A percentile compares a stretch with the other conserved stretches of the same genome.
Evolutionary conservation across 1,140 invertebrate species (phyloP).

Genomic region (Procambarus clarkii): DNA sequence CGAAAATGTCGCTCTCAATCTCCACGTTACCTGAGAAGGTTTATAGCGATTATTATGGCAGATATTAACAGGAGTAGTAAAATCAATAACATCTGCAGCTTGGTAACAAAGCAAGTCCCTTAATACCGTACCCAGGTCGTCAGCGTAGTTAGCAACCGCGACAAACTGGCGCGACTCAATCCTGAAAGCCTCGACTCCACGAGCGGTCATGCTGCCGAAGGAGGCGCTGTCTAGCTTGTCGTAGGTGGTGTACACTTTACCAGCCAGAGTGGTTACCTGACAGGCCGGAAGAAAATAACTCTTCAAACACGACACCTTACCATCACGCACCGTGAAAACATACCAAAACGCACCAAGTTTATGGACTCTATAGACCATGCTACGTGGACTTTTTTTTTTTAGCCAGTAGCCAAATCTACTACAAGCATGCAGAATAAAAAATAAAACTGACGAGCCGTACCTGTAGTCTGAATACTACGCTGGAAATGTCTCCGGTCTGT

Average conservation of each 20-base stretch:
- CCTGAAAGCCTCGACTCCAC: slow-evolving; percentile 1
- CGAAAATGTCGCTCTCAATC: slow-evolving; percentile 30
- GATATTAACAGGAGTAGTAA: no score
- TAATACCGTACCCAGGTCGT: slow-evolving; percentile 8
- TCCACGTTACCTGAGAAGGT: slow-evolving; percentile 31
- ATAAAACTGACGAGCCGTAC: neutral
- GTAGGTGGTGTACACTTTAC: slow-evolving; percentile 14
- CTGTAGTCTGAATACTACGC: neutral
- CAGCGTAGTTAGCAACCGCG: slow-evolving; percentile 26
- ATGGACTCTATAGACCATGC: no score
- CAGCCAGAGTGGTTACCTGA: neutral
- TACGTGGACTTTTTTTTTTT: no score
- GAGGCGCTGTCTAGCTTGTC: neutral
- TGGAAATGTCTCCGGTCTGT: neutral
- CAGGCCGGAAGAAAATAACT: no score
- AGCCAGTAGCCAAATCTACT: no score
- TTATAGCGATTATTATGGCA: neutral
- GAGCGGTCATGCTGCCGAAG: slow-evolving; percentile 5
- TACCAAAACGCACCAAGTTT: no score
- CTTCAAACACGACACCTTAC: no score
- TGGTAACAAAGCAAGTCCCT: neutral
- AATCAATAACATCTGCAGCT: neutral
- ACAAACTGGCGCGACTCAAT: slow-evolving; percentile 20
- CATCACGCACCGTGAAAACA: no score
- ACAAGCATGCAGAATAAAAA: neutral